Evolutionary conservation across 2,113 vertebrate genomes (phyloP).

Genomic region (Castor canadensis): DNA sequence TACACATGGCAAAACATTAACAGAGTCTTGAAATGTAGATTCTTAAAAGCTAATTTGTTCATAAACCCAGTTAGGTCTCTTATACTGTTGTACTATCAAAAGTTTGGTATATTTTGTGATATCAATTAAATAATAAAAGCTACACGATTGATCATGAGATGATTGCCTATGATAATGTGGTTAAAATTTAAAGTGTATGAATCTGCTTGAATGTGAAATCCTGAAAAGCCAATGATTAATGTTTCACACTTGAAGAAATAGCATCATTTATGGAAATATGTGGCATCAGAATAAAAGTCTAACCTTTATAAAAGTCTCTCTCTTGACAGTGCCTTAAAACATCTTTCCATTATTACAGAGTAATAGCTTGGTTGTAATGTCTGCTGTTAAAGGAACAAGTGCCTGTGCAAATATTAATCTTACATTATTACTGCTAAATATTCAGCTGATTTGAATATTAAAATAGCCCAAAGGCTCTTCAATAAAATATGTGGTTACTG

Average conservation of each 20-base stretch:
- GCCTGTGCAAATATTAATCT: constrained; percentile 78
- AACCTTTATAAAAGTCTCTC: constrained; percentile 40
- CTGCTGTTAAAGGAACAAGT: constrained; percentile 59
- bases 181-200: constrained; percentile 8
- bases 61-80: not conserved
- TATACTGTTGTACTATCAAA: not conserved
- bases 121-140: constrained; percentile 35
- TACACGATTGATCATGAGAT: not conserved
- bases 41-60: not conserved
- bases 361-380: constrained; percentile 63
- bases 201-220: constrained; percentile 36
- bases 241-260: constrained; percentile 19
- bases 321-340: constrained; percentile 43
- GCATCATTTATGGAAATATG: constrained; percentile 47
- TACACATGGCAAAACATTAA: not conserved
- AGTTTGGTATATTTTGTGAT: constrained; percentile 12
- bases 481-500: constrained; percentile 50
- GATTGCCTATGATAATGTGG: not conserved
- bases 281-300: constrained; percentile 32
- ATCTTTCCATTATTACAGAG: constrained; percentile 35
- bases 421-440: constrained; percentile 69
- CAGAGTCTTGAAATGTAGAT: not conserved
- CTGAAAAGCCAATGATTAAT: not conserved
- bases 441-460: constrained; percentile 68
- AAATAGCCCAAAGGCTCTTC: constrained; percentile 68